phyloP scores from a whole-genome alignment of 2,113 vertebrate genomes.

The Pipra filicauda region DNA sequence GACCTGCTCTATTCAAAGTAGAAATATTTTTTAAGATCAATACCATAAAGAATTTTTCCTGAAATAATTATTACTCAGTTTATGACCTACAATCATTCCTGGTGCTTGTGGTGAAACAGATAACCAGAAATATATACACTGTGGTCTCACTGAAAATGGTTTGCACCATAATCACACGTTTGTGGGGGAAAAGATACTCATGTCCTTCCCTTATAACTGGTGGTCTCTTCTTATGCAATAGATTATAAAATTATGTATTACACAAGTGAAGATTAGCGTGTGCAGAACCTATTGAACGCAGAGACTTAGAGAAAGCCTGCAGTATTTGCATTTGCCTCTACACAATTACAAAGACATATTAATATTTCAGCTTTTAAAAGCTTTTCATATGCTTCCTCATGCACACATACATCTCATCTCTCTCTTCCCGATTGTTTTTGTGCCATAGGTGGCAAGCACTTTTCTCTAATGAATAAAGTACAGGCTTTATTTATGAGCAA shows the following conservation, averaged over 20 bases:
- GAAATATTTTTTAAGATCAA: background rate
- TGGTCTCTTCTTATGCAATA: background rate
- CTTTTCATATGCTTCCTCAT: background rate
- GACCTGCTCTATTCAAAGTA: background rate
- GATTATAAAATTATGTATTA: background rate
- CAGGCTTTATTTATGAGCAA: background rate
- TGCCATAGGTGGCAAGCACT: background rate
- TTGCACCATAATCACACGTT: background rate
- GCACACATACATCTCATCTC: background rate
- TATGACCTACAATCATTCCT: background rate
- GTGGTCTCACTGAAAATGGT: background rate
- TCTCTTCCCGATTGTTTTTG: background rate
- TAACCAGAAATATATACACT: background rate
- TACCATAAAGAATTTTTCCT: background rate
- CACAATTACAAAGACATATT: background rate
- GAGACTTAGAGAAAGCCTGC: background rate
- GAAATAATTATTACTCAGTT: background rate
- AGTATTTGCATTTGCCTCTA: slow-evolving; percentile 5
- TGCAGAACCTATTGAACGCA: background rate
- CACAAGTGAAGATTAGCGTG: background rate
- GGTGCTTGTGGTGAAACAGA: background rate
- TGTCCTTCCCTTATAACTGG: background rate
- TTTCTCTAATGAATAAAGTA: background rate
- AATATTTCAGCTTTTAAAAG: background rate
- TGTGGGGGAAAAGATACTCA: background rate